Evolutionary conservation across 2,113 vertebrate species (phyloP).

Genomic region (Psittacara wagleri): DNA sequence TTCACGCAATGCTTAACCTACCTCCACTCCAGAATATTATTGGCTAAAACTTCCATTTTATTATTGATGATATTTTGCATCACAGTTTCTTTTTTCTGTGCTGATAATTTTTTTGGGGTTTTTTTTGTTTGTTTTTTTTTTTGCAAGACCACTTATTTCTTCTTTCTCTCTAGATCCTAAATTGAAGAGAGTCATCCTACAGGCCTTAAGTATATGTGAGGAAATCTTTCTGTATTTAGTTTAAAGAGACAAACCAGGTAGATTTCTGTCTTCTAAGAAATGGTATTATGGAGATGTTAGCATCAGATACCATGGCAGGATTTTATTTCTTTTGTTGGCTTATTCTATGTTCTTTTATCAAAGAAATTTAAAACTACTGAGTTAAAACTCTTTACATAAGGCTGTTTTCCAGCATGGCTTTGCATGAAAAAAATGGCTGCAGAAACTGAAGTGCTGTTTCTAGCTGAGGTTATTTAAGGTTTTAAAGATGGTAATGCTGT

Average conservation of each 20-base stretch:
- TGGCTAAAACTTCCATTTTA: neutral
- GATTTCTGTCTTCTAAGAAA: neutral
- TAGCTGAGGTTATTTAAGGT: neutral
- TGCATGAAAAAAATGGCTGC: neutral
- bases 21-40: neutral
- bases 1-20: neutral
- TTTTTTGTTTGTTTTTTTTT: neutral
- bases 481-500: neutral
- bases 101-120: neutral
- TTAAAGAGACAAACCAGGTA: neutral
- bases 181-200: neutral
- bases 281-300: neutral
- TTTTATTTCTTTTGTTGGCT: neutral
- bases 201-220: neutral
- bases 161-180: neutral
- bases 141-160: neutral
- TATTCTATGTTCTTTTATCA: neutral
- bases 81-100: neutral
- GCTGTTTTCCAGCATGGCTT: neutral
- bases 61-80: neutral
- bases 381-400: neutral
- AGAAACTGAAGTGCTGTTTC: neutral
- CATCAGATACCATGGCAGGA: neutral
- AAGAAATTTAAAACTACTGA: neutral
- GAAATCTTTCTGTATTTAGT: slow-evolving; percentile 5